phyloP scores from a whole-genome alignment of 1,140 invertebrate genomes.

The Polyergus mexicanus region DNA sequence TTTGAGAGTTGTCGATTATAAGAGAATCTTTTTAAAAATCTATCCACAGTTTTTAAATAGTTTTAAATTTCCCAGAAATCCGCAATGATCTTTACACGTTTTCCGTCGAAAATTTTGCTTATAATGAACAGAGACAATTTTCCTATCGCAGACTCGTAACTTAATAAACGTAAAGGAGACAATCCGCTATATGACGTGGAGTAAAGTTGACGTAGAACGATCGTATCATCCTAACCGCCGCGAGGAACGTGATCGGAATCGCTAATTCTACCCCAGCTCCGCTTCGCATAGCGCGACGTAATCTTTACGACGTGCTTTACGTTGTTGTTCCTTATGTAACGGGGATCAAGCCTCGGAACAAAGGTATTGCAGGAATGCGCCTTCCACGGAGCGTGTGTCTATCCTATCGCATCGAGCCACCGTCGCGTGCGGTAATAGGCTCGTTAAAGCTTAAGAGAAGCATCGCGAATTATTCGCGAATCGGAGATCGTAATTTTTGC shows the following conservation, averaged over 20 bases:
- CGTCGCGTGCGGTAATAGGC: constrained; percentile 47
- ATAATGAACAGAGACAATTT: not conserved
- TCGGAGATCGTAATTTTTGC: constrained; percentile 4
- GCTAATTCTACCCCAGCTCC: constrained; percentile 15
- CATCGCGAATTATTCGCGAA: constrained; percentile 18
- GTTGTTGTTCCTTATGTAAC: constrained; percentile 66
- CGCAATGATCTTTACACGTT: too few species aligned
- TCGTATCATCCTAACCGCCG: constrained; percentile 15
- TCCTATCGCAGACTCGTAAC: not conserved
- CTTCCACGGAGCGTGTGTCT: constrained; percentile 49
- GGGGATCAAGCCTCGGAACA: constrained; percentile 55
- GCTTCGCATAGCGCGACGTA: constrained; percentile 53
- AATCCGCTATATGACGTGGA: not conserved
- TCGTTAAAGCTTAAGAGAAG: constrained; percentile 20
- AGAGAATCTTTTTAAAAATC: too few species aligned
- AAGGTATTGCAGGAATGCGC: constrained; percentile 70
- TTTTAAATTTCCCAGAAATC: too few species aligned
- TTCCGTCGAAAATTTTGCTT: not conserved
- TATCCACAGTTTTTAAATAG: too few species aligned
- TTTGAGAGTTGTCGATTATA: too few species aligned
- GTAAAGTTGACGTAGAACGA: constrained; percentile 23
- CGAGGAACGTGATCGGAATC: constrained; percentile 51
- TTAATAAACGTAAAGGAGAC: constrained; percentile 26
- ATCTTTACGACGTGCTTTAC: constrained; percentile 57
- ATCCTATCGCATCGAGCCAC: constrained; percentile 27